A percentile compares a stretch with the other conserved stretches of the same genome.
Conservation (phyloP, 2,113 vertebrate species). For the Propithecus coquereli region DNA sequence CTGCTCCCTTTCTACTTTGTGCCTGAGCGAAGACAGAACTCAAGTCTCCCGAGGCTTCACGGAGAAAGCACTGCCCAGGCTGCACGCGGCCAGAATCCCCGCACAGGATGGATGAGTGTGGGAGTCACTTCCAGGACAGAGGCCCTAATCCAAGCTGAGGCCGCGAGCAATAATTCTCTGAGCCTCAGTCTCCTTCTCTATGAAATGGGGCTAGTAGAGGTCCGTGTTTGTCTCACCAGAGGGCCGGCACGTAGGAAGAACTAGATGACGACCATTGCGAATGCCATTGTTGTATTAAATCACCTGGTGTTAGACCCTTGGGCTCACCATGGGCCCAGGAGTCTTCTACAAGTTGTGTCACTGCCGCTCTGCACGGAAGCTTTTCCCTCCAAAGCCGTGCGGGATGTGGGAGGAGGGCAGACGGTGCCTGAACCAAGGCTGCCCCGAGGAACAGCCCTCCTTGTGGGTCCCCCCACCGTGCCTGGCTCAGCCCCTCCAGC, state of each 20-base stretch:
- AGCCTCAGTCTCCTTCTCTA: background rate
- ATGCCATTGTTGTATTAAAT: fast-evolving
- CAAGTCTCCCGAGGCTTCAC: background rate
- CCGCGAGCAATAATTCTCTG: background rate
- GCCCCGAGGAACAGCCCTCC: background rate
- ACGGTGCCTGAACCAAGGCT: fast-evolving
- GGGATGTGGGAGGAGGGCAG: too few species aligned
- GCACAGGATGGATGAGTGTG: background rate
- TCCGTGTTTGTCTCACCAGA: background rate
- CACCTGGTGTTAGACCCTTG: fast-evolving
- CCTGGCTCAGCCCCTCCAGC: background rate
- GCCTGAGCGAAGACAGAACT: background rate
- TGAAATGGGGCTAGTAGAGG: background rate
- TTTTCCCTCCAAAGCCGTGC: fast-evolving
- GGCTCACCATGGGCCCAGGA: background rate
- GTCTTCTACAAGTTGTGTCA: background rate
- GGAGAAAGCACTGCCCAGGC: background rate
- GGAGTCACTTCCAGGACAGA: background rate
- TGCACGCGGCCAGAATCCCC: background rate
- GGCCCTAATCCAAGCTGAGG: background rate
- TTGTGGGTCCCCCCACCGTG: fast-evolving
- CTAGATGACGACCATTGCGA: fast-evolving
- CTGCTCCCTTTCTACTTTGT: background rate
- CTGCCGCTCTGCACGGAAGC: fast-evolving
- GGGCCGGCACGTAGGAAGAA: background rate